Evolutionary conservation across 2,113 vertebrate species (phyloP).

Genomic region (Orycteropus afer): DNA sequence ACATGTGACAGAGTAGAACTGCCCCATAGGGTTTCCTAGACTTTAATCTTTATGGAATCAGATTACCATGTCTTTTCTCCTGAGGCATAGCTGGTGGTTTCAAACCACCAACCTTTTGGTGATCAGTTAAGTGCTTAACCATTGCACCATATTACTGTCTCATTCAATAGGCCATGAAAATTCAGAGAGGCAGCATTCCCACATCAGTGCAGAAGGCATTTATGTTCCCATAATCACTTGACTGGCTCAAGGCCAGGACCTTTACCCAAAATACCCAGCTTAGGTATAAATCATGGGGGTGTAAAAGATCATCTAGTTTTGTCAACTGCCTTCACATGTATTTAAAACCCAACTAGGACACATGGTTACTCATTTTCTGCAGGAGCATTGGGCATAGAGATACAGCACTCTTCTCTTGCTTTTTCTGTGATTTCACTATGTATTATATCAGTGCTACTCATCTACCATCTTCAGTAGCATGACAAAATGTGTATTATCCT

Average conservation of each 20-base stretch:
- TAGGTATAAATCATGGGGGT: not conserved
- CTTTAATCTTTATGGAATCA: no score
- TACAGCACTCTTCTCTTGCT: accelerated
- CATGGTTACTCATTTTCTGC: not conserved
- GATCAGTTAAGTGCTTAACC: no score
- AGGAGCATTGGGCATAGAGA: not conserved
- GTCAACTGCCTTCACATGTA: not conserved
- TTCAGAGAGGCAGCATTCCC: not conserved
- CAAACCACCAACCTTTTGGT: no score
- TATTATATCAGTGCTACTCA: not conserved
- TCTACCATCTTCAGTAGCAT: no score
- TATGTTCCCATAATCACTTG: not conserved
- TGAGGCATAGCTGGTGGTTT: no score
- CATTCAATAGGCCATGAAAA: not conserved
- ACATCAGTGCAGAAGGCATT: not conserved
- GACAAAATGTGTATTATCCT: not conserved
- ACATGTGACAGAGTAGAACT: no score
- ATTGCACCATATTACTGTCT: not conserved
- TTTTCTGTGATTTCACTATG: not conserved
- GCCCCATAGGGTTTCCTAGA: no score
- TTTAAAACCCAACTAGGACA: not conserved
- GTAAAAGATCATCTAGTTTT: not conserved
- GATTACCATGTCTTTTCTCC: no score
- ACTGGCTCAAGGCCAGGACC: not conserved
- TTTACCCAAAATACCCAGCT: not conserved